These are phyloP conservation scores for Cyphomyrus discorhynchus DNA, from an alignment of 2,113 vertebrate genomes.

Conservation along the genomic window DNA sequence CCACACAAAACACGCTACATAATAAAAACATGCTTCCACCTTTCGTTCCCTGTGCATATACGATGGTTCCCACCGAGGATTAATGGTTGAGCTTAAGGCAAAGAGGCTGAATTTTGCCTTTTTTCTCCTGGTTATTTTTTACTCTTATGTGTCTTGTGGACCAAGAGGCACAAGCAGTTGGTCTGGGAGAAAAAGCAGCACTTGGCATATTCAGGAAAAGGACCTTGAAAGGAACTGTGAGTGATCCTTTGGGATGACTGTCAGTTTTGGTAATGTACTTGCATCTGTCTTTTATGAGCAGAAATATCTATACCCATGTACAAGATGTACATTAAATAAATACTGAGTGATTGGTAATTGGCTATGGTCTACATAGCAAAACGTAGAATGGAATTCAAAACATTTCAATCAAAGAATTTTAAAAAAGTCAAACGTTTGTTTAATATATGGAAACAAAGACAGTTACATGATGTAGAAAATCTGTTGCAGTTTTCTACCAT, in stretches of 20 bases:
- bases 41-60: slow-evolving; percentile 76
- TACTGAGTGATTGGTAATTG: background rate
- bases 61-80: slow-evolving; percentile 48
- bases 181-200: slow-evolving; percentile 42
- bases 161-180: slow-evolving; percentile 66
- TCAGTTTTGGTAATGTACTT: background rate
- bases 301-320: background rate
- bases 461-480: background rate
- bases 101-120: slow-evolving; percentile 56
- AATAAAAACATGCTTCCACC: slow-evolving; percentile 47
- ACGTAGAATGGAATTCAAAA: background rate
- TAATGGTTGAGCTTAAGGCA: slow-evolving; percentile 69
- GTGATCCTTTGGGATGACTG: background rate
- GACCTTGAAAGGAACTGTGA: background rate
- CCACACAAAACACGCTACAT: background rate
- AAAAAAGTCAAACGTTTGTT: background rate
- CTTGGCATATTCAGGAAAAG: background rate
- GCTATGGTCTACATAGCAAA: background rate
- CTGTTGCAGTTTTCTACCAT: slow-evolving; percentile 55
- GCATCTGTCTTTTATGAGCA: background rate
- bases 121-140: slow-evolving; percentile 55
- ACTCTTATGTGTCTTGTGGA: slow-evolving; percentile 68
- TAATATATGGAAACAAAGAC: background rate
- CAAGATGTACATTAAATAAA: background rate
- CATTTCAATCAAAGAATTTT: background rate